Percentiles rank a stretch among this genome's conserved stretches.
These are phyloP conservation scores for Puntigrus tetrazona DNA, from an alignment of 2,113 vertebrate species.

Conservation along the genomic window DNA sequence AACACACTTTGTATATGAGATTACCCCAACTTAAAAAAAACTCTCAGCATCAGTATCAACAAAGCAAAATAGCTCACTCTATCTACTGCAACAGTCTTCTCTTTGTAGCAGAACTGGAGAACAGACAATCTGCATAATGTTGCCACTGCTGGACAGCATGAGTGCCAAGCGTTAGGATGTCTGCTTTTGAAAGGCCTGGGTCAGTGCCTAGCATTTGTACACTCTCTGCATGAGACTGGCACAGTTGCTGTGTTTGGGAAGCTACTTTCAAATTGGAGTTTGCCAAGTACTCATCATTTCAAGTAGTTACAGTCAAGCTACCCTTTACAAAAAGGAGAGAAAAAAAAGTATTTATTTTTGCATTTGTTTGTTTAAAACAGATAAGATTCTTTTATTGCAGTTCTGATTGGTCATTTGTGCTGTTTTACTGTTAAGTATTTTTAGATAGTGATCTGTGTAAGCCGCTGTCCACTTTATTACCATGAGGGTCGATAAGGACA, in stretches of 20 bases:
- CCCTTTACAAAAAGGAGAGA: background rate
- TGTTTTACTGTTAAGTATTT: background rate
- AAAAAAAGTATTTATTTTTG: too few relatives aligned
- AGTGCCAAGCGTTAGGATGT: constrained; percentile 56
- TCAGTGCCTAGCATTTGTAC: constrained; percentile 50
- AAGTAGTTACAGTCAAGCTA: background rate
- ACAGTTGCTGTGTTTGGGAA: constrained; percentile 13
- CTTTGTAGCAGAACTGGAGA: constrained; percentile 56
- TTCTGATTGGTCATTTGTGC: background rate
- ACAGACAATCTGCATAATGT: constrained; percentile 57
- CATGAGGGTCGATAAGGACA: background rate
- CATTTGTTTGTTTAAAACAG: background rate
- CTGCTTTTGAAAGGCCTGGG: constrained; percentile 51
- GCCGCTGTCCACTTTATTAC: background rate
- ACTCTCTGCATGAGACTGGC: constrained; percentile 51
- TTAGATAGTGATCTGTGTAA: background rate
- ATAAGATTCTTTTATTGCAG: background rate
- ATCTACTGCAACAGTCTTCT: constrained; percentile 53
- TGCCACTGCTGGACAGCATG: constrained; percentile 45
- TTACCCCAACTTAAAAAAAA: background rate
- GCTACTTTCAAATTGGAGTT: background rate
- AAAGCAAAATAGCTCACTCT: constrained; percentile 40
- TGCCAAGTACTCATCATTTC: background rate
- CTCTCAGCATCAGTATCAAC: constrained; percentile 39
- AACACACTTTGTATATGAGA: constrained; percentile 32